Percentiles rank a stretch among this genome's conserved stretches.
Conservation (phyloP, 1,140 invertebrate genomes). For the Scaptomyza graminum region DNA sequence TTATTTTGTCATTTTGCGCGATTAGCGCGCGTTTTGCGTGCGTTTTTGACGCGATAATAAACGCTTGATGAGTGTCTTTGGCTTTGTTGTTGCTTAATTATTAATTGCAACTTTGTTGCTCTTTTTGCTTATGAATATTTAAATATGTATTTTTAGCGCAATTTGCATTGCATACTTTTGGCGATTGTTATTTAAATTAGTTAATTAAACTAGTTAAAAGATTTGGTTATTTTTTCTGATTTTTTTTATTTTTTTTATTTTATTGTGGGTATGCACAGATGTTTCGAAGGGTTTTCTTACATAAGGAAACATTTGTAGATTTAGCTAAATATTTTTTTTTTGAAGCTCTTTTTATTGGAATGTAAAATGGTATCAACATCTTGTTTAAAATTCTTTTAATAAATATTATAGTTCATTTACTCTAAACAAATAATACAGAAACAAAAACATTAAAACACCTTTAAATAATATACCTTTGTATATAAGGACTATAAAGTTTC, state of each 20-base stretch:
- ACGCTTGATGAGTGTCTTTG: conserved; percentile 8
- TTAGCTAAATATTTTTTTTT: no score
- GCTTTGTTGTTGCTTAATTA: conserved; percentile 26
- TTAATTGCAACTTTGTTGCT: conserved; percentile 7
- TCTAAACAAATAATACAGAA: no score
- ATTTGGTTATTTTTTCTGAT: conserved; percentile 8
- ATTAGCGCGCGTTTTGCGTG: conserved; percentile 29
- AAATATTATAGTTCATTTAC: no score
- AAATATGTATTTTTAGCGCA: conserved; percentile 17
- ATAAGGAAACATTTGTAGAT: no score
- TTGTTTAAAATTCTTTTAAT: no score
- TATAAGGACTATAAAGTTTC: no score
- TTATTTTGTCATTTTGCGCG: conserved; percentile 12
- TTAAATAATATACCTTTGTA: no score
- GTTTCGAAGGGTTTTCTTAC: no score
- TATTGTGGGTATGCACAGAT: no score
- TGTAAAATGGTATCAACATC: no score
- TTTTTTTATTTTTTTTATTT: conserved; percentile 10
- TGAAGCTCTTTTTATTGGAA: no score
- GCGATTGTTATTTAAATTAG: conserved; percentile 49
- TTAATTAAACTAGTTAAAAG: conserved; percentile 15
- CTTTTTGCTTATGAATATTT: conserved; percentile 26
- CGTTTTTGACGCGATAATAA: conserved; percentile 9
- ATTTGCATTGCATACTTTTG: conserved; percentile 65
- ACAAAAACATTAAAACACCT: no score